Evolutionary conservation across 1,140 invertebrate species (phyloP).

Genomic region (Drosophila tani): DNA sequence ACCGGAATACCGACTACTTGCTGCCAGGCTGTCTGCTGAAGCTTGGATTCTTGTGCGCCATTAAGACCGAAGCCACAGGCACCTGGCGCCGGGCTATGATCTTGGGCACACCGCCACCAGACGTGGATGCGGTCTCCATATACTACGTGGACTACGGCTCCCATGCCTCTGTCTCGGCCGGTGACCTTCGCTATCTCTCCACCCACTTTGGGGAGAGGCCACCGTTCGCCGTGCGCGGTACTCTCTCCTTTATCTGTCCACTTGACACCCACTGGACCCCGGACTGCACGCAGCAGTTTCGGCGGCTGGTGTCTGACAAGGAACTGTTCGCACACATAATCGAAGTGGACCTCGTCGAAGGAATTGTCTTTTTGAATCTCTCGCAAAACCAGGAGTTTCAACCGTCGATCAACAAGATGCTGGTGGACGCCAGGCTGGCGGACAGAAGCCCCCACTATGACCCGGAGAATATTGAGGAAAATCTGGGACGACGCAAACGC

Average conservation of each 20-base stretch:
- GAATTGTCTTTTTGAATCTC: slow-evolving; percentile 22
- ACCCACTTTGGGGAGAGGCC: neutral
- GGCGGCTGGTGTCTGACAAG: accelerated
- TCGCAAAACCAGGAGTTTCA: neutral
- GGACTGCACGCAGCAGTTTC: neutral
- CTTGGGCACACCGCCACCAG: neutral
- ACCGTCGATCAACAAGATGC: neutral
- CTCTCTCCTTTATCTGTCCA: slow-evolving; percentile 45
- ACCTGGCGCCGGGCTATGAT: slow-evolving; percentile 45
- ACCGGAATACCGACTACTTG: accelerated
- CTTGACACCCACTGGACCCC: slow-evolving; percentile 36
- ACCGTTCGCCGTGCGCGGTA: slow-evolving; percentile 32
- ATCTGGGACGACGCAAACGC: slow-evolving; percentile 42
- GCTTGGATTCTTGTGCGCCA: slow-evolving; percentile 44
- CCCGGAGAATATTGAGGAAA: accelerated
- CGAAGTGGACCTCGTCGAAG: slow-evolving; percentile 29
- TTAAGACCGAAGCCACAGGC: accelerated
- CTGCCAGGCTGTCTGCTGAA: slow-evolving; percentile 15
- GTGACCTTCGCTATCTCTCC: slow-evolving; percentile 28
- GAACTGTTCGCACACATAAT: slow-evolving; percentile 3
- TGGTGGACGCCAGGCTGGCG: slow-evolving; percentile 29
- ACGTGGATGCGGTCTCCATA: neutral
- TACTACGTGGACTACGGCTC: slow-evolving; percentile 49
- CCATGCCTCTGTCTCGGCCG: neutral
- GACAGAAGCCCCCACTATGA: slow-evolving; percentile 31